These are phyloP conservation scores for Conopomorpha cramerella DNA, from an alignment of 1,140 invertebrate species.

Conservation along the genomic window DNA sequence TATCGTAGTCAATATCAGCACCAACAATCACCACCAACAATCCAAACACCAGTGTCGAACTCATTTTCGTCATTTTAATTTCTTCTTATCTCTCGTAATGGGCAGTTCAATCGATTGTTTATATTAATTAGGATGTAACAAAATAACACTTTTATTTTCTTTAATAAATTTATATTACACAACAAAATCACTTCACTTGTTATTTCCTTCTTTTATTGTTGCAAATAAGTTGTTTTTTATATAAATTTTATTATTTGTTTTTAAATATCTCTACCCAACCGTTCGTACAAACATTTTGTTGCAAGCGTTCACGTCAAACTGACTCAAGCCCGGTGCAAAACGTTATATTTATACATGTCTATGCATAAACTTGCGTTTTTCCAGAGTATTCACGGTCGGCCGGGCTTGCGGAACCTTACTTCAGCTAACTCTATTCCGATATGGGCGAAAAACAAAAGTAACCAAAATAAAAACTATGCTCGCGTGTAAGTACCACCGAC, in stretches of 20 bases:
- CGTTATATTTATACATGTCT: constrained; percentile 55
- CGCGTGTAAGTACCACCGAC: constrained; percentile 12
- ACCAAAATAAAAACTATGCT: constrained; percentile 22
- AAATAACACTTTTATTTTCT: constrained; percentile 20
- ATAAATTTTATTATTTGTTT: no score
- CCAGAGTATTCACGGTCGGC: constrained; percentile 42
- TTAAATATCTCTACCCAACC: constrained; percentile 17
- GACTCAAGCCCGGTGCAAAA: constrained; percentile 36
- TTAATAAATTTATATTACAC: no score
- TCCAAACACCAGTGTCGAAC: constrained; percentile 26
- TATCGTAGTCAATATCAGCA: constrained; percentile 24
- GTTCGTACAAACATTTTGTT: constrained; percentile 43
- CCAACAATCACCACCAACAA: constrained; percentile 14
- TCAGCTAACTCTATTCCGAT: constrained; percentile 33
- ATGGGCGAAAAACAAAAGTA: constrained; percentile 15
- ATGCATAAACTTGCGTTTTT: constrained; percentile 49
- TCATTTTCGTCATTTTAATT: no score
- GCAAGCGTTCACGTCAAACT: constrained; percentile 52
- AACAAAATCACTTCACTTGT: constrained; percentile 35
- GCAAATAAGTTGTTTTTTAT: constrained; percentile 11
- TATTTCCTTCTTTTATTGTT: constrained; percentile 16
- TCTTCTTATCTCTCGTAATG: no score
- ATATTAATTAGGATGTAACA: constrained; percentile 14
- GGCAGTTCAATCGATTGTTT: constrained; percentile 20
- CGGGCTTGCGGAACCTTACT: constrained; percentile 23